Base-by-base conservation (phyloP, 2,113 vertebrate species). In the Collichthys lucidus region DNA sequence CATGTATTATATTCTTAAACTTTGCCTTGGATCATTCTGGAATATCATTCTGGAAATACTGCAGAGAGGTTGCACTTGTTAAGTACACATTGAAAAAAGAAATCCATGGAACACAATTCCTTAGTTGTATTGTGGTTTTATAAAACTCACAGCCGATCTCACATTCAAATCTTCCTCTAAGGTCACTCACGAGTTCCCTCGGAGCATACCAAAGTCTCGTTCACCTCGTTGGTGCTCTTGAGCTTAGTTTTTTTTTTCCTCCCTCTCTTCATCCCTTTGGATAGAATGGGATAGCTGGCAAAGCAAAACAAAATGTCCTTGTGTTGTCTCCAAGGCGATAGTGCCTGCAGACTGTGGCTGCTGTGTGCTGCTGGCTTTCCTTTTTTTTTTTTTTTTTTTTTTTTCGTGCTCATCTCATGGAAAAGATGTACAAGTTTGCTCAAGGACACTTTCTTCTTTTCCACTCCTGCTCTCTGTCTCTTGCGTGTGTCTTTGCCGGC, bases 231-330 rank as follows among this genome's bases (percentile, higher is more conserved):
- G 64, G 40, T 82, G 55, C 78, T 77, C 77, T 77, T 69, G 74
- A 75, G 83, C 69, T 60, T 16, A 19, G 50, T 3, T 57, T 66
- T 53, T 57, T 66, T 53, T 26, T 52, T n/a, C n/a, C 4, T 26
- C 3, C 10, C 7, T 76, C 61, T 53, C 66, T 77, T 66, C 59
- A 75, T 83, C 89, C 89, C 78, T 79, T 88, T 87, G 86, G 84
- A 89, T 80, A 50, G 53, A 86, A 83, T 76, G 66, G 72, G 73
- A 76, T 82, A 87, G 66, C 82, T 85, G 83, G 83, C 84, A 77
- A 85, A 89, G 89, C 83, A 88, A 88, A 92, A 91, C 89, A 92
- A 91, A 90, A 91, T 91, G 92, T 91, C 93, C 92, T 94, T 94
- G 92, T 87, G 79, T 83, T 79, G 90, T 91, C 91, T 92, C 90